Percentiles rank a stretch among this genome's conserved stretches.
Conservation (phyloP, 1,140 invertebrate species). For the Matsumurasca onukii region DNA sequence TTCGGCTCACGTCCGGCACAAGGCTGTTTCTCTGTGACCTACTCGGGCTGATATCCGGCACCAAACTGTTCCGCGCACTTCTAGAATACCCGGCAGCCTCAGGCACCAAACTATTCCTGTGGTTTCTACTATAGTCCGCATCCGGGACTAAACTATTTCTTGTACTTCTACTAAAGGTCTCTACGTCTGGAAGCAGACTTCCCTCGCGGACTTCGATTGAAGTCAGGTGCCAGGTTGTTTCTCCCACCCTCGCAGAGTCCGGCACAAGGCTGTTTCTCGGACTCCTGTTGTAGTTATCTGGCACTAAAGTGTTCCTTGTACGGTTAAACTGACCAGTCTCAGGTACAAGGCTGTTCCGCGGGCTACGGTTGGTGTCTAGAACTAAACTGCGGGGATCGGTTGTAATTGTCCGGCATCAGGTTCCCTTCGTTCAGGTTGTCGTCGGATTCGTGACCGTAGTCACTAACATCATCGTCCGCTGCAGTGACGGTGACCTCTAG, state of each 20-base stretch:
- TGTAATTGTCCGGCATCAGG: conserved; percentile 29
- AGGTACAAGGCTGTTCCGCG: conserved; percentile 62
- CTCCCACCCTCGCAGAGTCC: conserved; percentile 50
- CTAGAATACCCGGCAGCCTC: conserved; percentile 51
- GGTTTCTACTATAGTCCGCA: conserved; percentile 60
- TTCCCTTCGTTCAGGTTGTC: conserved; percentile 30
- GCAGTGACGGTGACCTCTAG: conserved; percentile 39
- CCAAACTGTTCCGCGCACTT: conserved; percentile 58
- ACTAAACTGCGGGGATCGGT: conserved; percentile 48
- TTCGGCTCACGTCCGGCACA: conserved; percentile 57
- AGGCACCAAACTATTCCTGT: conserved; percentile 62
- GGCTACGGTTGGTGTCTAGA: conserved; percentile 53
- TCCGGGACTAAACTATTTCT: conserved; percentile 57
- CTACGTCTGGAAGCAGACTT: conserved; percentile 47
- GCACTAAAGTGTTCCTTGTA: conserved; percentile 53
- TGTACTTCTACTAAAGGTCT: conserved; percentile 26
- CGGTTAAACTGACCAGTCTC: conserved; percentile 37
- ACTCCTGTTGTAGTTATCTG: conserved; percentile 53
- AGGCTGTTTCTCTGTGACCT: conserved; percentile 61
- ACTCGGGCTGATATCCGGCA: conserved; percentile 45
- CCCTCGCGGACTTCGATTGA: conserved; percentile 49
- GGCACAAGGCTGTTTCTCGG: conserved; percentile 62
- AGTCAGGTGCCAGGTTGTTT: conserved; percentile 54
- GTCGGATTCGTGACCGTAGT: conserved; percentile 33
- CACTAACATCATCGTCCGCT: conserved; percentile 33